Evolutionary conservation across 2,888 invertebrate genomes (phyloP), one percentile per base, ranked within the genome.

Genomic region (Catonia carolina): DNA sequence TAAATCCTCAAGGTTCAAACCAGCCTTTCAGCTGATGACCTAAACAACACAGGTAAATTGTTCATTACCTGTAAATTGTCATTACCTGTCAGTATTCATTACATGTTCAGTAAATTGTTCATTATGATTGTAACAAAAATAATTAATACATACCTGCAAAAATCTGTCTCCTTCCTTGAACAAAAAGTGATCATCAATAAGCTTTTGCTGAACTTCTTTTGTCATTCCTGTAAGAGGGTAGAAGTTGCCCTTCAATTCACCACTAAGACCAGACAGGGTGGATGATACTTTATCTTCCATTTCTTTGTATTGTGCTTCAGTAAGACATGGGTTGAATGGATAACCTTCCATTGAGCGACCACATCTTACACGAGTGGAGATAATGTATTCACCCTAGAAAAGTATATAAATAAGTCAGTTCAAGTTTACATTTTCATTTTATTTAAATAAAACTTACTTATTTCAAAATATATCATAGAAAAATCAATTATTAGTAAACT

Each of bases 101-200:
- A n/a, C n/a, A n/a, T n/a, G n/a, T n/a, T n/a, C n/a, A n/a, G n/a
- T n/a, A n/a, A n/a, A n/a, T n/a, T n/a, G n/a, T n/a, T n/a, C n/a
- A n/a, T n/a, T n/a, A n/a, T n/a, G n/a, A n/a, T n/a, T n/a, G n/a
- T n/a, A n/a, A n/a, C n/a, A n/a, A n/a, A n/a, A n/a, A n/a, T 23
- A 14, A 37, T 27, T 27, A 51, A 17, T 42, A 12, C 5, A 17
- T 57, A 72, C 72, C 70, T 74, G 73, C 71, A 93, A 82, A 80
- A 89, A 89, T 62, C 89, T 82, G 73, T 91, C 94, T 64, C 95
- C 94, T 78, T 95, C 95, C 81, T 96, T 95, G 85, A 96, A 96
- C 69, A 96, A 83, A 86, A 97, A 97, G 77, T 97, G 96, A 76
- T 96, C 96, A 70, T 95, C 94, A 74, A 96, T 96, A 71, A 97